These are phyloP conservation scores for Alouatta caraya DNA, from an alignment of 2,797 vertebrate genomes.

Conservation along the genomic window DNA sequence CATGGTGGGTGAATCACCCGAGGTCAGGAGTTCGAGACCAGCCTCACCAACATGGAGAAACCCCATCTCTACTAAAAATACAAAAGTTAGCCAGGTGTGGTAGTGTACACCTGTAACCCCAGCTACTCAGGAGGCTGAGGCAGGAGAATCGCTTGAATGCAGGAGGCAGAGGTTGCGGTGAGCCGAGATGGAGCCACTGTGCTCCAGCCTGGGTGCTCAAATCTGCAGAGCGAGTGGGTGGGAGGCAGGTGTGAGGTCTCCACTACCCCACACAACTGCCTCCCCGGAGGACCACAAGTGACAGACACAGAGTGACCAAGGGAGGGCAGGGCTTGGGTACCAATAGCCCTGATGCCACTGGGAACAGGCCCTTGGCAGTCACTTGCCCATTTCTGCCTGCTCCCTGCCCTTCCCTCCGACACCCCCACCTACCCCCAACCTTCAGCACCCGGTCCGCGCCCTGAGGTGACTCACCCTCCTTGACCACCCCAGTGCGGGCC, in stretches of 20 bases:
- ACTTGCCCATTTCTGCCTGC: not conserved
- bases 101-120: too few relatives aligned
- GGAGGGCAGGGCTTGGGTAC: not conserved
- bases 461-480: conserved; percentile 88
- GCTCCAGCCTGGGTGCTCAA: not conserved
- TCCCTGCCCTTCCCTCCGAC: rapidly evolving
- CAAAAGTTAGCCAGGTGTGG: too few relatives aligned
- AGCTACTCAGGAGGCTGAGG: not conserved
- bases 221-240: not conserved
- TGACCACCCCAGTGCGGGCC: conserved; percentile 91
- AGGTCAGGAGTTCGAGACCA: not conserved
- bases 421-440: too few relatives aligned
- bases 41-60: too few relatives aligned
- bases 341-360: not conserved
- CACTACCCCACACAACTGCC: rapidly evolving
- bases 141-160: not conserved
- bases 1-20: too few relatives aligned
- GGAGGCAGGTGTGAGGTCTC: not conserved
- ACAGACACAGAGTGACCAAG: not conserved
- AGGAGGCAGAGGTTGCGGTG: not conserved
- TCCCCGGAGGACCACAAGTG: not conserved
- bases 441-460: not conserved
- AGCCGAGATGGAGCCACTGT: too few relatives aligned
- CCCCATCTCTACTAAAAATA: too few relatives aligned
- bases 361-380: not conserved